Evolutionary conservation across 2,113 vertebrate genomes (phyloP).

Genomic region (Psettodes erumei): DNA sequence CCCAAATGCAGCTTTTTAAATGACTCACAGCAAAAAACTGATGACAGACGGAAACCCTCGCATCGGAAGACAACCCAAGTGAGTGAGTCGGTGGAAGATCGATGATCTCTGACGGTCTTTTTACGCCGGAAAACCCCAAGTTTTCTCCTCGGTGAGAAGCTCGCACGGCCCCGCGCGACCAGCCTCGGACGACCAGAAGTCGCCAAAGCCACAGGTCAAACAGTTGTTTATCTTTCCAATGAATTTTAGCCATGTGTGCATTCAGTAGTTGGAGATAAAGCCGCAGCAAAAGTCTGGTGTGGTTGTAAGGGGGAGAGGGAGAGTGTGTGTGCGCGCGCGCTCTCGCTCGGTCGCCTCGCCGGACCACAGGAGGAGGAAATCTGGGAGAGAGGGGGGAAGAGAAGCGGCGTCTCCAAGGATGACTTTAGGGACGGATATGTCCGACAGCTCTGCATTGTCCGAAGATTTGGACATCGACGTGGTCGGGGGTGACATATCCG

Average conservation of each 20-base stretch:
- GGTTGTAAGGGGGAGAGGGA: constrained; percentile 38
- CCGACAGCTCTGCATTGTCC: constrained; percentile 87
- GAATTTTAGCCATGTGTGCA: constrained; percentile 62
- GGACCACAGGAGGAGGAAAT: constrained; percentile 68
- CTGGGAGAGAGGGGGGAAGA: constrained; percentile 61
- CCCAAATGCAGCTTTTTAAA: constrained; percentile 34
- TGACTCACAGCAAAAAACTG: background rate
- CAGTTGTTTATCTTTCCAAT: constrained; percentile 46
- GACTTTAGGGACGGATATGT: constrained; percentile 90
- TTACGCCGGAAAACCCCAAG: constrained; percentile 49
- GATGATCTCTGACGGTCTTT: constrained; percentile 36
- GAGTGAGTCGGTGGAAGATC: constrained; percentile 2
- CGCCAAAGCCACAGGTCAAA: constrained; percentile 58
- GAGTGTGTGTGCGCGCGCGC: constrained; percentile 49
- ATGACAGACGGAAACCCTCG: constrained; percentile 8
- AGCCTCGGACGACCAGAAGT: constrained; percentile 43
- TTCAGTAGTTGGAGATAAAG: constrained; percentile 61
- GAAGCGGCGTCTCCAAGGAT: constrained; percentile 80
- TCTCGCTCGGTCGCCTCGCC: constrained; percentile 47
- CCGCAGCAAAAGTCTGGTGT: constrained; percentile 47
- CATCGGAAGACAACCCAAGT: constrained; percentile 1
- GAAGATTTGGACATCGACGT: constrained; percentile 96
- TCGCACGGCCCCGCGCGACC: constrained; percentile 34
- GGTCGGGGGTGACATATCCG: constrained; percentile 90
- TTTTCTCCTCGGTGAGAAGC: constrained; percentile 51